Conservation (phyloP, 2,888 invertebrate genomes). For the Oligia latruncula region DNA sequence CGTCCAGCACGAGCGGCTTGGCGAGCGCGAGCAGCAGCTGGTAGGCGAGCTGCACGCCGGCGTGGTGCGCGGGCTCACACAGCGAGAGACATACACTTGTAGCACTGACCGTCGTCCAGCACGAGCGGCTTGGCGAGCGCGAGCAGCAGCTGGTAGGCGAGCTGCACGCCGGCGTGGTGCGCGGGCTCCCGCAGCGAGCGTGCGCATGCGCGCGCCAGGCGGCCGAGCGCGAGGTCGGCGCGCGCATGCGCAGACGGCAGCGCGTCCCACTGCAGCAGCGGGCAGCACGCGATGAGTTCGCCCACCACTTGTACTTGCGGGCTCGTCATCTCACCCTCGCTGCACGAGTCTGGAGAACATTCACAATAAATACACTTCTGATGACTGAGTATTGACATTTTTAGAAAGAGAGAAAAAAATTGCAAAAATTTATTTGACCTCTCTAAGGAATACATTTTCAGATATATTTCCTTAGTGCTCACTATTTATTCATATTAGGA, state of each 20-base stretch:
- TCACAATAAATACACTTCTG: background rate
- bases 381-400: background rate
- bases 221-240: constrained; percentile 40
- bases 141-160: constrained; percentile 71
- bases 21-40: too few species aligned
- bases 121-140: constrained; percentile 71
- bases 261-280: constrained; percentile 42
- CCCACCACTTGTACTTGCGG: constrained; percentile 49
- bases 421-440: background rate
- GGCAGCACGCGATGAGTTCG: constrained; percentile 45
- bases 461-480: too few species aligned
- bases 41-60: too few species aligned
- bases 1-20: constrained; percentile 71
- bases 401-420: background rate
- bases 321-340: constrained; percentile 39
- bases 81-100: too few species aligned
- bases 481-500: too few species aligned
- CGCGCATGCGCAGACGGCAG: constrained; percentile 38
- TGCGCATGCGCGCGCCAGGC: background rate
- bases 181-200: constrained; percentile 12
- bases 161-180: constrained; percentile 68
- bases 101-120: constrained; percentile 70
- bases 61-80: too few species aligned
- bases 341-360: constrained; percentile 30
- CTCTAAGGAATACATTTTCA: too few species aligned